phyloP scores from a whole-genome alignment of 2,888 invertebrate genomes.

The Darwinula stevensoni region DNA sequence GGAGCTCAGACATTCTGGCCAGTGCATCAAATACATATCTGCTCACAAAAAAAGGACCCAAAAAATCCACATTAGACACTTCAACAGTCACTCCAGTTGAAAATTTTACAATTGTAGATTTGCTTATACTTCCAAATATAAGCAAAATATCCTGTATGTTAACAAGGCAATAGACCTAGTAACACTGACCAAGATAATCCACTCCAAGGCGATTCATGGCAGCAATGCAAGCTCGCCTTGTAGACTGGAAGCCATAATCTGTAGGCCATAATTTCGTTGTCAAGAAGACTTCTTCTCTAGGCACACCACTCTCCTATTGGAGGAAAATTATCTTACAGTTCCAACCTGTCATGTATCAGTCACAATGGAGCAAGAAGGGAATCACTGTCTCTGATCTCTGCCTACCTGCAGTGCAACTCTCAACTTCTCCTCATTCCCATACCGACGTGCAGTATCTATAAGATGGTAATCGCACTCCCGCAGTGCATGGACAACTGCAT shows the following conservation, averaged over 20 bases:
- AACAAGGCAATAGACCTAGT: too few relatives aligned
- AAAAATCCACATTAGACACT: slow-evolving; percentile 1
- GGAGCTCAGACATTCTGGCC: slow-evolving; percentile 14
- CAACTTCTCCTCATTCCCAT: slow-evolving; percentile 15
- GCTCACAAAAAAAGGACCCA: slow-evolving; percentile 5
- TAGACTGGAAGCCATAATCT: slow-evolving; percentile 14
- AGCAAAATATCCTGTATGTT: too few relatives aligned
- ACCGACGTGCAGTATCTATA: slow-evolving; percentile 17
- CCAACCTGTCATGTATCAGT: too few relatives aligned
- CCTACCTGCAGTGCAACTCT: slow-evolving; percentile 13
- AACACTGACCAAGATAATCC: slow-evolving; percentile 13
- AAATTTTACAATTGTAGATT: too few relatives aligned
- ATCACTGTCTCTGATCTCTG: too few relatives aligned
- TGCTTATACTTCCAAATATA: too few relatives aligned
- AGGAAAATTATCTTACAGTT: too few relatives aligned
- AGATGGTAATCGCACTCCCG: slow-evolving; percentile 14
- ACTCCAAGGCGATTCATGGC: slow-evolving; percentile 13
- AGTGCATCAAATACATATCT: slow-evolving; percentile 16
- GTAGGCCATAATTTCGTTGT: slow-evolving; percentile 16
- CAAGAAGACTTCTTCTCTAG: slow-evolving; percentile 14
- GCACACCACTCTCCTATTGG: slow-evolving; percentile 12
- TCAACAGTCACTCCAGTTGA: not conserved
- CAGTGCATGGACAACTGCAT: slow-evolving; percentile 15
- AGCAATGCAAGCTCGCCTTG: slow-evolving; percentile 12
- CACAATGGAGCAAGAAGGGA: too few relatives aligned